These are phyloP conservation scores for Agrochola circellaris DNA, from an alignment of 2,888 invertebrate genomes.

Conservation along the genomic window DNA sequence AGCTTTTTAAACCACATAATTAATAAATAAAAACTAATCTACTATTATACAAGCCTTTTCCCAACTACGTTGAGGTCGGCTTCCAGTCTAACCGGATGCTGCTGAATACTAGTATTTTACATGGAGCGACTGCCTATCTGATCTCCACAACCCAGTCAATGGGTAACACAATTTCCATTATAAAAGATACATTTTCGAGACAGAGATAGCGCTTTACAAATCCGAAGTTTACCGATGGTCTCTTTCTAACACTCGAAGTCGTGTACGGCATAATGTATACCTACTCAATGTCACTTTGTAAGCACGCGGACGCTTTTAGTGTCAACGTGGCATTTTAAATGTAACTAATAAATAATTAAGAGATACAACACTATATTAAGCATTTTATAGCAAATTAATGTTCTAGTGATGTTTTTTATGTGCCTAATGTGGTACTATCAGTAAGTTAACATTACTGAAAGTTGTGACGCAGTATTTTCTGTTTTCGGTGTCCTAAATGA, in stretches of 20 bases:
- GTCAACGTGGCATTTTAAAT: conserved; percentile 36
- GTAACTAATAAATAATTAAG: conserved; percentile 52
- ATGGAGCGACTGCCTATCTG: neutral
- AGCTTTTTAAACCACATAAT: conserved; percentile 29
- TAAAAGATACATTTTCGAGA: neutral
- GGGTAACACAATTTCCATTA: neutral
- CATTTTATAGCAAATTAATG: conserved; percentile 46
- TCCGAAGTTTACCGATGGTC: conserved; percentile 2
- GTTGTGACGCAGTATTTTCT: neutral
- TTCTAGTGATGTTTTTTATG: conserved; percentile 17
- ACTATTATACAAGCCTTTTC: conserved; percentile 1
- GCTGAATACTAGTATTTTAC: neutral
- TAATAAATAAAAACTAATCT: neutral
- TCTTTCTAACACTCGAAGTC: conserved; percentile 14
- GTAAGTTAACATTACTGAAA: neutral
- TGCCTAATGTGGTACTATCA: conserved; percentile 14
- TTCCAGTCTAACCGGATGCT: neutral
- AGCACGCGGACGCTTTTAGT: conserved; percentile 46
- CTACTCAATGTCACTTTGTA: conserved; percentile 38
- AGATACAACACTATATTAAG: conserved; percentile 45
- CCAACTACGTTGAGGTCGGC: neutral
- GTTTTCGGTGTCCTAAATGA: neutral
- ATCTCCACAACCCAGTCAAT: neutral
- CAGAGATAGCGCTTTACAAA: conserved; percentile 14
- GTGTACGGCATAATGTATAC: conserved; percentile 13